Percentiles rank a stretch among this genome's conserved stretches.
phyloP scores from a whole-genome alignment of 2,113 vertebrate species.

The Ptychochromis oligacanthus region DNA sequence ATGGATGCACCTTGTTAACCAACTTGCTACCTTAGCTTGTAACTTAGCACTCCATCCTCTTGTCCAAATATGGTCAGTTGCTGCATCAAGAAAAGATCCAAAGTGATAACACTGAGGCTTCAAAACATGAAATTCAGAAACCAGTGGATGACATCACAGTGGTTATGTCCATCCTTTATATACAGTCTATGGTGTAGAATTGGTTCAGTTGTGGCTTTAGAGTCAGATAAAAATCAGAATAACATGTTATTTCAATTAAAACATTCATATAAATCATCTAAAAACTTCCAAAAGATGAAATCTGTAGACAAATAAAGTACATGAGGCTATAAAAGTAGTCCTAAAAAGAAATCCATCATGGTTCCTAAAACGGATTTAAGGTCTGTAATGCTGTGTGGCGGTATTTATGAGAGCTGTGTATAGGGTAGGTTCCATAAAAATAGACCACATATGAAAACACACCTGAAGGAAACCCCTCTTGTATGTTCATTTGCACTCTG shows the following conservation, averaged over 20 bases:
- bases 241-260: background rate
- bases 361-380: background rate
- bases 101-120: background rate
- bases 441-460: background rate
- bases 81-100: background rate
- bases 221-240: background rate
- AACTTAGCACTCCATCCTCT: background rate
- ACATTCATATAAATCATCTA: background rate
- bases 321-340: background rate
- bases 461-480: background rate
- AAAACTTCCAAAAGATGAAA: background rate
- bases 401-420: background rate
- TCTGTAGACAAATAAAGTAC: background rate
- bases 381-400: background rate
- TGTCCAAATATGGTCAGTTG: background rate
- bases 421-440: background rate
- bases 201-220: background rate
- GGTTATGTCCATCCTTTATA: background rate
- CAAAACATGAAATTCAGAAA: background rate
- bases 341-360: background rate
- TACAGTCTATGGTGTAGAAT: background rate
- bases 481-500: conserved; percentile 20
- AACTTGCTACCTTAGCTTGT: too few species aligned
- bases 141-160: background rate
- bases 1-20: too few species aligned